Base-by-base conservation (phyloP, 1,140 invertebrate genomes). In the Dolichoris vasculosae region DNA sequence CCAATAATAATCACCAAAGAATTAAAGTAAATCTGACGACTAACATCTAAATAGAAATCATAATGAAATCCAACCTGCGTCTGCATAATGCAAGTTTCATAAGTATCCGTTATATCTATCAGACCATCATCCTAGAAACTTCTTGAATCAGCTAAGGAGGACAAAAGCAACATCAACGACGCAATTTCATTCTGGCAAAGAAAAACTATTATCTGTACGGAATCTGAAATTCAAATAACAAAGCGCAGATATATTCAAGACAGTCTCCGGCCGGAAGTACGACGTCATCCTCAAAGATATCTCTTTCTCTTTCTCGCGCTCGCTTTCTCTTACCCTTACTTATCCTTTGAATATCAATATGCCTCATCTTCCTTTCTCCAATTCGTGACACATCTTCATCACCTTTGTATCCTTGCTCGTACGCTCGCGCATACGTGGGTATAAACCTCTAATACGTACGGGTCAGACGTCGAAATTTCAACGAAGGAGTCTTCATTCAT, bases 301-400 rank as follows among this genome's bases (percentile, higher is more conserved):
- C 35, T 63, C 55, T 4, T 32, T 20, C 76, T 32, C 80, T n/a
- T 26, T 23, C 35, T 38, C 17, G 9, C 20, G 40, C 69, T 13
- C 35, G 9, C 38, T 79, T 32, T 38, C 73, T 76, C 73, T 48
- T 26, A n/a, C 73, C 20, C 55, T 46, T 13, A 30, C 55, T 48
- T 35, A 40, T 46, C 35, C 69, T 40, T n/a, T 75, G 69, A 82
- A 82, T 75, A 26, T 40, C 48, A 82, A 82, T 82, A 26, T 8
- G 15, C 20, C 55, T 38, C 76, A 6, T 59, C 30, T 30, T 7
- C 20, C 67, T 38, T 69, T 69, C 15, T 20, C 32, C 35, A 17
- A 38, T 38, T 69, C 38, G n/a, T 76, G 82, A 83, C 82, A 63
- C 69, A 76, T 83, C 82, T 83, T 76, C 82, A 83, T 83, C 82